These are phyloP conservation scores for Protonemura montana DNA, from an alignment of 2,888 invertebrate species.

Conservation along the genomic window DNA sequence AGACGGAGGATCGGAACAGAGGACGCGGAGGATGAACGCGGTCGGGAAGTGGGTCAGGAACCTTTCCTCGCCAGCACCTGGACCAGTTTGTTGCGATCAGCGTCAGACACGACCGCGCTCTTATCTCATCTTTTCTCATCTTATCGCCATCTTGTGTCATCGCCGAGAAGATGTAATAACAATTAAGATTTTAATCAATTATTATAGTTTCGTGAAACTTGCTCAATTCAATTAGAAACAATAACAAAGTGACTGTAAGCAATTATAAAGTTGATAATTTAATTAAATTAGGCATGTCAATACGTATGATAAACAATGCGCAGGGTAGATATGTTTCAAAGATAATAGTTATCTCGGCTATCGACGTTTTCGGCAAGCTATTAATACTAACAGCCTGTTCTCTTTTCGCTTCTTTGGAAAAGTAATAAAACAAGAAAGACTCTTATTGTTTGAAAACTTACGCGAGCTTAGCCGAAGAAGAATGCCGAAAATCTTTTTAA, in stretches of 20 bases:
- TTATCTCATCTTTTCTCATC: background rate
- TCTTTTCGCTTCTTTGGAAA: background rate
- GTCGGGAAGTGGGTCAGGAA: constrained; percentile 22
- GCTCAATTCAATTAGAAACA: background rate
- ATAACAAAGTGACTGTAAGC: background rate
- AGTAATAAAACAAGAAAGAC: background rate
- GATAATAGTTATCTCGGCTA: background rate
- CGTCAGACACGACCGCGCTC: background rate
- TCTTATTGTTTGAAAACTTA: background rate
- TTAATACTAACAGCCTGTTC: too few species aligned
- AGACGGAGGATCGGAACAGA: background rate
- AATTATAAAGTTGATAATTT: constrained; percentile 12
- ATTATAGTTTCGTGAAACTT: background rate
- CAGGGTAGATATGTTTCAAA: too few species aligned
- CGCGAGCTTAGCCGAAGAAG: background rate
- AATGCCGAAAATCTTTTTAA: constrained; percentile 12
- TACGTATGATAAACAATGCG: background rate
- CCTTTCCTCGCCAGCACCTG: constrained; percentile 13
- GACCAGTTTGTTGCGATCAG: background rate
- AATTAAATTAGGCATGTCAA: background rate
- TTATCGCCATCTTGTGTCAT: background rate
- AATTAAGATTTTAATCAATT: background rate
- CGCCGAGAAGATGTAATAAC: background rate
- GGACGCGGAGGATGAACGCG: background rate
- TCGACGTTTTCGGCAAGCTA: background rate